Base-by-base conservation (phyloP, 1,140 invertebrate genomes). In the Maconellicoccus hirsutus region DNA sequence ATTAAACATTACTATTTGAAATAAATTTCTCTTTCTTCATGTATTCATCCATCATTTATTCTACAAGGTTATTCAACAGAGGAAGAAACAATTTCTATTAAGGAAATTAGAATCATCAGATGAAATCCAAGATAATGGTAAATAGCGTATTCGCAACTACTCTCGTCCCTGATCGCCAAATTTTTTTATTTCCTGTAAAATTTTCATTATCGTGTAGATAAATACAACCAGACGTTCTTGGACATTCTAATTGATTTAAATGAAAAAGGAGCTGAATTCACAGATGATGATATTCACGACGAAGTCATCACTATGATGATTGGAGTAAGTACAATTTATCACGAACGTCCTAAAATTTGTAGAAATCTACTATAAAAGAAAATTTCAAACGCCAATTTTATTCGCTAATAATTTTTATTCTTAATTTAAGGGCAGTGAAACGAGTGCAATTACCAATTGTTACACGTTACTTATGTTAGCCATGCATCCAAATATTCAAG, bases 371-470 rank as follows among this genome's bases (percentile, higher is more conserved):
- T n/a, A n/a, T n/a, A n/a, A n/a, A 38, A 38, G 14, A 38, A 38
- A 38, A 38, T 38, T 38, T 38, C 33, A 6, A 38, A 7, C 14
- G 33, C 33, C n/a, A n/a, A n/a, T n/a, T n/a, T n/a, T n/a, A n/a
- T n/a, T n/a, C n/a, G n/a, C n/a, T n/a, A n/a, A n/a, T n/a, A n/a
- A n/a, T n/a, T n/a, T 19, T 52, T 52, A 14, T 3, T 52, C 6
- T 52, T 16, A 52, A 52, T 52, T 52, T 52, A 4, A 87, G 85
- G 88, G 88, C 69, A 88, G 90, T 78, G 89, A 90, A 77, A 89
- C 89, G n/a, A 77, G 80, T 6, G 80, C 79, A 3, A 79, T 82
- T 38, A 81, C 81, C 29, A 73, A 79, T 14, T 81, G 79, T 1
- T 81, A 78, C 70, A 72, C 79, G 12, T 66, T 82, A 2, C 71